Evolutionary conservation across 2,113 vertebrate species (phyloP).

Genomic region (Pollimyrus isidori): DNA sequence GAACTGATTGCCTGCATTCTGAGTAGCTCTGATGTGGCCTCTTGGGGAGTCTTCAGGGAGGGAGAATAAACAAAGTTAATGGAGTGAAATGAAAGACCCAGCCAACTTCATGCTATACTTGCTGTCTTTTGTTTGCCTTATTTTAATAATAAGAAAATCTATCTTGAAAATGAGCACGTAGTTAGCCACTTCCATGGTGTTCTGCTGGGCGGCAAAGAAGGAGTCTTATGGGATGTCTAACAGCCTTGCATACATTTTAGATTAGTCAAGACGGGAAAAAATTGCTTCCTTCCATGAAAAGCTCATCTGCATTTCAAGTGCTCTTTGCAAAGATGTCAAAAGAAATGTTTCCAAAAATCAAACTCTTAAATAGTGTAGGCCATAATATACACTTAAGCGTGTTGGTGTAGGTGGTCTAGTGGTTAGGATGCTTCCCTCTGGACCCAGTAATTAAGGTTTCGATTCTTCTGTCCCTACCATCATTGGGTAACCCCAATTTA

Average conservation of each 20-base stretch:
- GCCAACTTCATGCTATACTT: background rate
- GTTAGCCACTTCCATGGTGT: background rate
- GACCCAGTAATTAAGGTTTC: too few relatives aligned
- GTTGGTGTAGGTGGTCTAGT: too few relatives aligned
- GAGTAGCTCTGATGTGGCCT: background rate
- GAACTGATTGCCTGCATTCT: constrained; percentile 5
- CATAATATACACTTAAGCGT: background rate
- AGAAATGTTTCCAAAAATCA: background rate
- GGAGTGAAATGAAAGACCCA: constrained; percentile 10
- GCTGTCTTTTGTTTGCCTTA: constrained; percentile 3
- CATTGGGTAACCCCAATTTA: too few relatives aligned
- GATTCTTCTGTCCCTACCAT: too few relatives aligned
- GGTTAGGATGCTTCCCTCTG: too few relatives aligned
- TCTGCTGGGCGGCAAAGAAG: background rate
- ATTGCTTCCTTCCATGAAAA: background rate
- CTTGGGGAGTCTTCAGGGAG: constrained; percentile 10
- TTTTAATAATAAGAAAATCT: constrained; percentile 3
- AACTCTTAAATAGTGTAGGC: background rate
- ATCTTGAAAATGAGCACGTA: background rate
- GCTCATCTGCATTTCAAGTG: background rate
- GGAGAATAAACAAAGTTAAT: constrained; percentile 6
- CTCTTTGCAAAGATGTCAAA: background rate
- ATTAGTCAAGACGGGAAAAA: constrained; percentile 4
- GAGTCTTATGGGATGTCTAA: background rate
- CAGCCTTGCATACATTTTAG: constrained; percentile 5